A percentile compares a stretch with the other conserved stretches of the same genome.
Evolutionary conservation across 2,888 invertebrate species (phyloP).

Genomic region (Thereva unica): DNA sequence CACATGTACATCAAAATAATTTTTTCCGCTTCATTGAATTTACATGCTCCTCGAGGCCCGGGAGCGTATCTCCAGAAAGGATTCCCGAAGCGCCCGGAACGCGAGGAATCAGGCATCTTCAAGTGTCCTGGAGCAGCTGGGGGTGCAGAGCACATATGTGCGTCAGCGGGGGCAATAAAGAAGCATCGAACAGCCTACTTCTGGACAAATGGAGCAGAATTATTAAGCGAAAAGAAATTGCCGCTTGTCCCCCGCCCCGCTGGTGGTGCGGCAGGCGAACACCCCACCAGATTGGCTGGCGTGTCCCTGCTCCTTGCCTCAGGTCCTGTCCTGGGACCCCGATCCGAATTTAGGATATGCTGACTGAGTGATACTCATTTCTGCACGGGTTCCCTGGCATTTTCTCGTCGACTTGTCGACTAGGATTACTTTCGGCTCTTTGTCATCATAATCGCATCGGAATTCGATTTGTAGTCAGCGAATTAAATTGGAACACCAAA

Average conservation of each 20-base stretch:
- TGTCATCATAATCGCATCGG: constrained; percentile 32
- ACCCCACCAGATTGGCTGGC: constrained; percentile 11
- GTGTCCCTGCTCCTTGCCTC: no score
- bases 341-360: constrained; percentile 14
- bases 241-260: constrained; percentile 4
- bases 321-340: background rate
- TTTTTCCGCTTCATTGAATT: constrained; percentile 31
- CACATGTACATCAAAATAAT: constrained; percentile 26
- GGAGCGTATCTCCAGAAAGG: constrained; percentile 11
- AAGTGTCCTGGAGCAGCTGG: constrained; percentile 7
- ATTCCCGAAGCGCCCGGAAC: constrained; percentile 10
- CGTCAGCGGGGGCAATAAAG: background rate
- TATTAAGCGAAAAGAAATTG: constrained; percentile 31
- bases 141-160: constrained; percentile 12
- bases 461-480: constrained; percentile 34
- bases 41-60: constrained; percentile 11
- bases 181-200: constrained; percentile 21
- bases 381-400: background rate
- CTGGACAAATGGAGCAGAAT: constrained; percentile 33
- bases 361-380: constrained; percentile 26
- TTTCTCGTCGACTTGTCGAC: constrained; percentile 6
- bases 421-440: constrained; percentile 32
- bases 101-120: background rate
- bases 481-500: constrained; percentile 33
- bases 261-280: constrained; percentile 6